A percentile compares a stretch with the other conserved stretches of the same genome.
Conservation (phyloP, 2,113 vertebrate genomes). For the Scalopus aquaticus region DNA sequence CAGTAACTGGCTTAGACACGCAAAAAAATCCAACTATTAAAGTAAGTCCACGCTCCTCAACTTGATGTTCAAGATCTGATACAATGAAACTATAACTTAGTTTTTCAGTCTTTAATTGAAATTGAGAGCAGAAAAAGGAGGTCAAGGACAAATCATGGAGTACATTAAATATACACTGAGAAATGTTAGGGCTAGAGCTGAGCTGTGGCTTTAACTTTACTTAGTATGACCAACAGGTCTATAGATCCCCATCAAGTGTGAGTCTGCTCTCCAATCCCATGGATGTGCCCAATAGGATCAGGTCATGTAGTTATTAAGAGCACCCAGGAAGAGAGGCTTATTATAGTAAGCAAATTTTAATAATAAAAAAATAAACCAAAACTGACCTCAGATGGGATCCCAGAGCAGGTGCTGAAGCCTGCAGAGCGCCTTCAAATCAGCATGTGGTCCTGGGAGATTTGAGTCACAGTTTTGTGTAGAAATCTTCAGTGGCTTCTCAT, state of each 20-base stretch:
- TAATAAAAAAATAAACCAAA: not conserved
- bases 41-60: not conserved
- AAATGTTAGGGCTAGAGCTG: not conserved
- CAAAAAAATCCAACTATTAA: not conserved
- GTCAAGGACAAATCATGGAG: not conserved
- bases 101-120: not conserved
- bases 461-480: not conserved
- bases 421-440: not conserved
- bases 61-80: not conserved
- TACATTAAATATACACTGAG: not conserved
- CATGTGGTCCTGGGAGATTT: not conserved
- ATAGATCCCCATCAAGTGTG: not conserved
- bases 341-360: not conserved
- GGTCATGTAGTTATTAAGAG: not conserved
- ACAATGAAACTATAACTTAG: not conserved
- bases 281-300: not conserved
- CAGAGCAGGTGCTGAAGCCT: not conserved
- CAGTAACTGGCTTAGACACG: not conserved
- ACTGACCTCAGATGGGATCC: not conserved
- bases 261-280: not conserved
- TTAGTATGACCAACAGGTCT: not conserved
- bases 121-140: not conserved
- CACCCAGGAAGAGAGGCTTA: not conserved
- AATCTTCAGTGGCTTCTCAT: not conserved
- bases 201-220: not conserved